phyloP scores from a whole-genome alignment of 2,797 vertebrate genomes.

The Sarcophilus harrisii region DNA sequence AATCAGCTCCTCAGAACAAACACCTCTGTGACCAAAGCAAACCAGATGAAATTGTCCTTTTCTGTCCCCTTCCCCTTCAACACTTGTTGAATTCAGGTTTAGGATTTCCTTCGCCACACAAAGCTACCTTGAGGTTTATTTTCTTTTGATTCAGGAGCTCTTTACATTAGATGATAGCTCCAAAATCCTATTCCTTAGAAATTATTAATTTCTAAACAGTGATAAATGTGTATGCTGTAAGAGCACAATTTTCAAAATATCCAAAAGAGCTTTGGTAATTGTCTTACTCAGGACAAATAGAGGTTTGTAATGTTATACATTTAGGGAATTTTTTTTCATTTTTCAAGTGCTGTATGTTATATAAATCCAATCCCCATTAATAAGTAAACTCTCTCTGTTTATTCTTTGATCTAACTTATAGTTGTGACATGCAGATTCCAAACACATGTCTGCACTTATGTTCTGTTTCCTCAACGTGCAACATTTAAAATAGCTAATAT shows the following conservation, averaged over 20 bases:
- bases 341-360: not conserved
- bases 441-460: not conserved
- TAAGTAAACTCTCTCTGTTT: not conserved
- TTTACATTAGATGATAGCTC: not conserved
- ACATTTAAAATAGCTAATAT: slow-evolving; percentile 17
- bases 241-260: not conserved
- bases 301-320: not conserved
- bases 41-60: not conserved
- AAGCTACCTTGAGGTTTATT: not conserved
- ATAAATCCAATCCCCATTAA: not conserved
- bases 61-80: not conserved
- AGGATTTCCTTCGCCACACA: not conserved
- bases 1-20: fast-evolving
- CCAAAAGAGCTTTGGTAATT: not conserved
- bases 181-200: not conserved
- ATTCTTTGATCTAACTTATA: not conserved
- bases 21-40: too few species aligned
- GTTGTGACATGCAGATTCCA: not conserved
- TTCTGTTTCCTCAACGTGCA: not conserved
- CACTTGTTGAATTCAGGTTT: not conserved
- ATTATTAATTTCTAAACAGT: not conserved
- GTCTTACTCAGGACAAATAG: not conserved
- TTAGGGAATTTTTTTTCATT: not conserved
- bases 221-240: not conserved
- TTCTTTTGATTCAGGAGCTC: not conserved